These are phyloP conservation scores for Acanthaster planci DNA, from an alignment of 35 echinoderm and acorn worm species.

Conservation along the genomic window DNA sequence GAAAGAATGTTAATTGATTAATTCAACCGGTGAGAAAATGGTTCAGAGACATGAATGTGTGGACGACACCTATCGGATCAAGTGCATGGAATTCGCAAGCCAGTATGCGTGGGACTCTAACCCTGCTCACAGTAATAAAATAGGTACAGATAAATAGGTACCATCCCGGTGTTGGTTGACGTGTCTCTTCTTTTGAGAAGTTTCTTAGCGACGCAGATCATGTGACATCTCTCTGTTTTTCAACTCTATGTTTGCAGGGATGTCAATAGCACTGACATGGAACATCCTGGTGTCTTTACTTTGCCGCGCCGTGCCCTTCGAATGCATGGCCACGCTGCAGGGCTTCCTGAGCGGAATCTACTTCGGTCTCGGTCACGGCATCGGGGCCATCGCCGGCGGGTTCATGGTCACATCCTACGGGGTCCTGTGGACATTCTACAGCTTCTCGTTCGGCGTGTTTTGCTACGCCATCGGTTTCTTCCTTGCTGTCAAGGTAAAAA, in stretches of 20 bases:
- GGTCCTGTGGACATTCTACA: slow-evolving; percentile 58
- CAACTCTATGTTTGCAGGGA: slow-evolving; percentile 38
- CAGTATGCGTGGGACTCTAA: too few relatives aligned
- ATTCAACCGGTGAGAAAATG: too few relatives aligned
- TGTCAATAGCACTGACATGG: slow-evolving; percentile 83
- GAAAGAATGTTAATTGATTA: too few relatives aligned
- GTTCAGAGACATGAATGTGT: too few relatives aligned
- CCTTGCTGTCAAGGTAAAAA: slow-evolving; percentile 56
- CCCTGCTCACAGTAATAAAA: too few relatives aligned
- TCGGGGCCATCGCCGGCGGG: slow-evolving; percentile 65
- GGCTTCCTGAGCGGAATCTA: slow-evolving; percentile 71
- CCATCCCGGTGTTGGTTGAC: too few relatives aligned
- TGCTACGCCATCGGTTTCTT: slow-evolving; percentile 46
- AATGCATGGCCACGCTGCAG: slow-evolving; percentile 67
- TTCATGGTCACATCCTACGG: slow-evolving; percentile 54
- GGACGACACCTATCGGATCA: too few relatives aligned
- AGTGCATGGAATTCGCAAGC: too few relatives aligned
- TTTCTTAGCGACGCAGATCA: too few relatives aligned
- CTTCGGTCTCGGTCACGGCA: slow-evolving; percentile 60
- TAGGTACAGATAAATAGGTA: too few relatives aligned
- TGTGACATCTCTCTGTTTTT: too few relatives aligned
- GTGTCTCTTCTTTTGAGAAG: too few relatives aligned
- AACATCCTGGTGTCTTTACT: slow-evolving; percentile 69
- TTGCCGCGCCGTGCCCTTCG: slow-evolving; percentile 57
- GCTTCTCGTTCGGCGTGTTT: slow-evolving; percentile 45